Evolutionary conservation across 2,888 invertebrate species (phyloP).

Genomic region (Trachelus troglodyta): DNA sequence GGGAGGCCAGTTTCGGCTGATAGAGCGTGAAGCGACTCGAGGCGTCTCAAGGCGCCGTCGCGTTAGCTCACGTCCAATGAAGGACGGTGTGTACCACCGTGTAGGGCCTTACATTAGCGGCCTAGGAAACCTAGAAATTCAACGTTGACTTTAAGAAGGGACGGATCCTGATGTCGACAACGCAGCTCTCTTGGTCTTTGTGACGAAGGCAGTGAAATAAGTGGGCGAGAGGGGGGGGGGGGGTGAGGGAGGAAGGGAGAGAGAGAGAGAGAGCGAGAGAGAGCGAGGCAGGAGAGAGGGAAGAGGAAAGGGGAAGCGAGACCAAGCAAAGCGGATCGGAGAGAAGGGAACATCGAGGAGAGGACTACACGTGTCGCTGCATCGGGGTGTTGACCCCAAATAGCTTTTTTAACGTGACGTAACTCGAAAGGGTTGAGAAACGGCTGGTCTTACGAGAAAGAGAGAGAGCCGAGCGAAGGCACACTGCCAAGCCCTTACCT

Average conservation of each 20-base stretch:
- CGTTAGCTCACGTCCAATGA: too few relatives aligned
- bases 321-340: background rate
- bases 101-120: constrained; percentile 7
- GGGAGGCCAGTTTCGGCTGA: too few relatives aligned
- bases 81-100: too few relatives aligned
- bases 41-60: too few relatives aligned
- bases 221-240: background rate
- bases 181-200: too few relatives aligned
- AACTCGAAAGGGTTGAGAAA: constrained; percentile 63
- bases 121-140: constrained; percentile 43
- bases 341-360: constrained; percentile 1
- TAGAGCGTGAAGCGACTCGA: too few relatives aligned
- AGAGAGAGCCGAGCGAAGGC: background rate
- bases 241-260: background rate
- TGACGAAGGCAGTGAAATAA: too few relatives aligned
- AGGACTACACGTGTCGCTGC: constrained; percentile 67
- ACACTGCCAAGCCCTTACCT: background rate
- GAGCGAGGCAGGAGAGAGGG: background rate
- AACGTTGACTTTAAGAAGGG: background rate
- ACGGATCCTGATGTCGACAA: too few relatives aligned
- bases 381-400: constrained; percentile 71
- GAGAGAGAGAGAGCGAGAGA: background rate
- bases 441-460: constrained; percentile 24
- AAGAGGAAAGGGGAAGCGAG: background rate
- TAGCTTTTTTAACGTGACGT: constrained; percentile 62